Percentiles rank a stretch among this genome's conserved stretches.
phyloP scores from a whole-genome alignment of 2,797 vertebrate genomes.

The Rallus crepitans region DNA sequence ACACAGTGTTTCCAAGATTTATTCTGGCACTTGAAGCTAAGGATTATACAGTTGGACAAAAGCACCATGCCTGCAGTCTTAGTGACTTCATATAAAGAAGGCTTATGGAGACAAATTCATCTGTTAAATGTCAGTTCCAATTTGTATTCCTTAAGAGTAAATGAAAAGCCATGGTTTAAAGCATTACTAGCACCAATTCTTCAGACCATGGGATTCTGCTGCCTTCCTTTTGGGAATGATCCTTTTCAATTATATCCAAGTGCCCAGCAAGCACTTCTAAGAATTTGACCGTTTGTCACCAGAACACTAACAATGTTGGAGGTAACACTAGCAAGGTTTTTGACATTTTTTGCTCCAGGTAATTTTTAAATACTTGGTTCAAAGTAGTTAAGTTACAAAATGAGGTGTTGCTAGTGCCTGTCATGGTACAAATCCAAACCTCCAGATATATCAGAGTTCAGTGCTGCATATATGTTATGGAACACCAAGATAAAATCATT shows the following conservation, averaged over 20 bases:
- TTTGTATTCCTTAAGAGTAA: background rate
- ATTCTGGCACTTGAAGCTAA: background rate
- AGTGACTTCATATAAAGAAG: background rate
- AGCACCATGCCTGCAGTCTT: background rate
- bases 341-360: background rate
- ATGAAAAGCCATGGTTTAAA: background rate
- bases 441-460: background rate
- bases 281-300: background rate
- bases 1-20: background rate
- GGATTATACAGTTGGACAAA: background rate
- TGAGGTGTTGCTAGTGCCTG: background rate
- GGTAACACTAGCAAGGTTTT: background rate
- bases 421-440: background rate
- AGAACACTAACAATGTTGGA: background rate
- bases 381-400: background rate
- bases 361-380: background rate
- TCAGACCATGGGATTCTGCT: background rate
- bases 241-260: background rate
- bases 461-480: background rate
- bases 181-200: background rate
- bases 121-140: background rate
- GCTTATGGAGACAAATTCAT: background rate
- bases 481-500: background rate
- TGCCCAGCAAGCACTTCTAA: background rate
- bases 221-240: background rate